Percentiles rank a stretch among this genome's conserved stretches.
Evolutionary conservation across 2,888 invertebrate genomes (phyloP).

Genomic region (Tholera decimalis): DNA sequence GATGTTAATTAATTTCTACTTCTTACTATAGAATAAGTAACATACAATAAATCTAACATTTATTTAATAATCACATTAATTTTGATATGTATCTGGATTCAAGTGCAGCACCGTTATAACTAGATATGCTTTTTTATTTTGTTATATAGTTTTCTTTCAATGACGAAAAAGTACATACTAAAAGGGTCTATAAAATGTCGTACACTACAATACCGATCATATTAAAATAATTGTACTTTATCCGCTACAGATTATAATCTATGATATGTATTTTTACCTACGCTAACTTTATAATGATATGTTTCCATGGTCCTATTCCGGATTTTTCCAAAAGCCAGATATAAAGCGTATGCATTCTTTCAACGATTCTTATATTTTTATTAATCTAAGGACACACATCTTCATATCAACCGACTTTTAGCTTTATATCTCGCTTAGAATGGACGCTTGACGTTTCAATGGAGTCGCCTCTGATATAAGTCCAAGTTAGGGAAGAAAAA

Average conservation of each 20-base stretch:
- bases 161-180: conserved; percentile 71
- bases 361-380: conserved; percentile 82
- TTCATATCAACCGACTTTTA: conserved; percentile 78
- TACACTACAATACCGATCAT: conserved; percentile 88
- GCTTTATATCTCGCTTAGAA: conserved; percentile 90
- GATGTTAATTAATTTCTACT: conserved; percentile 70
- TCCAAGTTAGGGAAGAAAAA: conserved; percentile 68
- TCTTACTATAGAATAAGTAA: conserved; percentile 78
- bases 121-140: conserved; percentile 75
- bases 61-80: conserved; percentile 85
- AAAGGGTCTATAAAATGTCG: conserved; percentile 84
- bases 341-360: conserved; percentile 91
- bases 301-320: conserved; percentile 89
- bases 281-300: conserved; percentile 85
- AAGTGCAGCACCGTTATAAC: conserved; percentile 85
- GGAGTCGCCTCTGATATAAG: conserved; percentile 89
- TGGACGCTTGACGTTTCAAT: conserved; percentile 81
- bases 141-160: conserved; percentile 68
- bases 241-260: conserved; percentile 83
- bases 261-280: conserved; percentile 84
- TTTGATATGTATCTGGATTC: conserved; percentile 87
- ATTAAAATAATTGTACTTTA: conserved; percentile 90
- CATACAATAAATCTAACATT: conserved; percentile 76
- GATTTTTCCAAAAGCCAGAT: conserved; percentile 90
- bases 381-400: conserved; percentile 78